Percentiles rank a stretch among this genome's conserved stretches.
Evolutionary conservation across 2,113 vertebrate genomes (phyloP).

Genomic region (Hippocampus mohnikei): DNA sequence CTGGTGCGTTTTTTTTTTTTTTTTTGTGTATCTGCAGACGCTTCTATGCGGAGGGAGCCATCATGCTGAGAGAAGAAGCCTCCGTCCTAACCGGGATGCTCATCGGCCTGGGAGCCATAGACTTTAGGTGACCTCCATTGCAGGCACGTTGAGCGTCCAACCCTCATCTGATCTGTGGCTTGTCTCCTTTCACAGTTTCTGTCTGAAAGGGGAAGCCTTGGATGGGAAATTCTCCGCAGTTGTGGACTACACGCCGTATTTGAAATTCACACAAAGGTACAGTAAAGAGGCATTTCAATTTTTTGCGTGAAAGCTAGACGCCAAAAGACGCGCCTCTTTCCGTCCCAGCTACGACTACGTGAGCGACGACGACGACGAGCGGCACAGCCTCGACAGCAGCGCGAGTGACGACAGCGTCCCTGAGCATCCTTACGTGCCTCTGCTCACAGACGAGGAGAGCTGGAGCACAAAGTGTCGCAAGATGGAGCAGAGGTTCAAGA

Average conservation of each 20-base stretch:
- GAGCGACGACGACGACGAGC: slow-evolving; percentile 94
- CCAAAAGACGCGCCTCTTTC: not conserved
- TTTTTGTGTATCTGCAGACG: slow-evolving; percentile 69
- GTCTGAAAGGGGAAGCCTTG: slow-evolving; percentile 89
- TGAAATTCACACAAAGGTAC: slow-evolving; percentile 96
- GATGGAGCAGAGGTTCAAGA: slow-evolving; percentile 98
- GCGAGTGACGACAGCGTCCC: slow-evolving; percentile 90
- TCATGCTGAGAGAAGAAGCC: slow-evolving; percentile 91
- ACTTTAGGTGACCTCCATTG: slow-evolving; percentile 82
- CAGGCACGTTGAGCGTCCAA: not conserved
- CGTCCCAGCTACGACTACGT: slow-evolving; percentile 85
- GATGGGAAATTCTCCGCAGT: slow-evolving; percentile 87
- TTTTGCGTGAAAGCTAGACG: not conserved
- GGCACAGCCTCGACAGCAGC: slow-evolving; percentile 87
- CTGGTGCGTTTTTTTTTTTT: slow-evolving; percentile 12
- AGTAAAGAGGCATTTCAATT: not conserved
- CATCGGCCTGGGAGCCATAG: slow-evolving; percentile 91
- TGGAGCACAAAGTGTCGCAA: slow-evolving; percentile 97
- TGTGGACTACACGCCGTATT: slow-evolving; percentile 93
- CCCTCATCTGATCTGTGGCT: not conserved
- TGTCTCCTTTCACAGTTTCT: slow-evolving; percentile 77
- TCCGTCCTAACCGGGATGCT: slow-evolving; percentile 91
- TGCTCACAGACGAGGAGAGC: slow-evolving; percentile 92
- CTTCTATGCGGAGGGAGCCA: slow-evolving; percentile 90
- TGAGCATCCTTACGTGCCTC: slow-evolving; percentile 88